phyloP scores from a whole-genome alignment of 1,140 invertebrate species.

The Heliconius hewitsoni region DNA sequence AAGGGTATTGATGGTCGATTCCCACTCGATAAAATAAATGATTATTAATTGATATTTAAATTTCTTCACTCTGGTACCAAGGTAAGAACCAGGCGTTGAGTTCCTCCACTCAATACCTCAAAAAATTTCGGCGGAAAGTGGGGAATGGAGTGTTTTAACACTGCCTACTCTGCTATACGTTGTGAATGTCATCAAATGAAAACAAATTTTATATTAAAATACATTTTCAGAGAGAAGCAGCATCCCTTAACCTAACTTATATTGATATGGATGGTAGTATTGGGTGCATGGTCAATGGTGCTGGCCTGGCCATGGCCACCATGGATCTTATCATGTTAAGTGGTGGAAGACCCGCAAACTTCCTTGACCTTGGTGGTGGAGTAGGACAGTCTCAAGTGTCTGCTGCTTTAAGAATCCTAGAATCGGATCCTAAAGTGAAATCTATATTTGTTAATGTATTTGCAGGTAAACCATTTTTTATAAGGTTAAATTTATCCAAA shows the following conservation, averaged over 20 bases:
- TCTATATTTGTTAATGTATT: constrained; percentile 99
- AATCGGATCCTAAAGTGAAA: constrained; percentile 94
- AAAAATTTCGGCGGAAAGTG: background rate
- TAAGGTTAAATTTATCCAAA: too few relatives aligned
- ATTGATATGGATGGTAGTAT: constrained; percentile 99
- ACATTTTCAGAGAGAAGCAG: constrained; percentile 86
- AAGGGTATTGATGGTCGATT: too few relatives aligned
- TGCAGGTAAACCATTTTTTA: constrained; percentile 84
- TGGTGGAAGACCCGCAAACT: constrained; percentile 97
- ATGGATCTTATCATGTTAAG: constrained; percentile 98
- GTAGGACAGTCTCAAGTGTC: constrained; percentile 96
- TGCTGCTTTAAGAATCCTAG: constrained; percentile 97
- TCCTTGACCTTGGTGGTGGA: constrained; percentile 97
- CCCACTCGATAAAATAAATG: too few relatives aligned
- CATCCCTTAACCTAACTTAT: constrained; percentile 95
- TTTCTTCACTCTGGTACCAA: background rate
- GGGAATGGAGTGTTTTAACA: background rate
- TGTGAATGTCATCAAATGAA: background rate
- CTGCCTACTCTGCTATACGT: background rate
- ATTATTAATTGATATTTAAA: background rate
- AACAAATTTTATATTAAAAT: background rate
- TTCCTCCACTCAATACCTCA: background rate
- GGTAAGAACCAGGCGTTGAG: background rate
- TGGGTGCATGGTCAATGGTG: constrained; percentile 97
- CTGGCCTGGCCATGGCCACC: constrained; percentile 99